Evolutionary conservation across 2,113 vertebrate species (phyloP).

Genomic region (Struthidea cinerea): DNA sequence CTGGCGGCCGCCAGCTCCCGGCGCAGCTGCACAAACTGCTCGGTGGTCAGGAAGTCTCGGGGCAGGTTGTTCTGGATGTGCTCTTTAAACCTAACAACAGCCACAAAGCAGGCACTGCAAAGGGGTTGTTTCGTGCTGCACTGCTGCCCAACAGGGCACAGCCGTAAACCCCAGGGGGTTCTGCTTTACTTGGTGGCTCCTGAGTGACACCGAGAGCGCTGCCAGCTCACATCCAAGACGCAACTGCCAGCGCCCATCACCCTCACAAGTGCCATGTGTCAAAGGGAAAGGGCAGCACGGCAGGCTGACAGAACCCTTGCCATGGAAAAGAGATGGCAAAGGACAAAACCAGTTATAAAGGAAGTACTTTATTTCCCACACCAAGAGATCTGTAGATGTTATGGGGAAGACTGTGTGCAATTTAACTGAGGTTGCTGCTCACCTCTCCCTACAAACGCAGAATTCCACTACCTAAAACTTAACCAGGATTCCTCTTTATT

Average conservation of each 20-base stretch:
- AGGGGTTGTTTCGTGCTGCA: rapidly evolving
- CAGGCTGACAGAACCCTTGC: neutral
- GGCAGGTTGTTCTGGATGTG: conserved; percentile 93
- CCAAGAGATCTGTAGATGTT: neutral
- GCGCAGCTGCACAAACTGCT: conserved; percentile 91
- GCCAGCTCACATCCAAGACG: rapidly evolving
- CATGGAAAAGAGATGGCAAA: neutral
- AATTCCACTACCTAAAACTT: neutral
- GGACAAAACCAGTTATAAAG: neutral
- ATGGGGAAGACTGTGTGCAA: neutral
- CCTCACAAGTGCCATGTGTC: rapidly evolving
- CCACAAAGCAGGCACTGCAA: neutral
- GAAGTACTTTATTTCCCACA: neutral
- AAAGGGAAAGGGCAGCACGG: neutral
- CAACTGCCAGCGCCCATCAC: rapidly evolving
- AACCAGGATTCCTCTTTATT: neutral
- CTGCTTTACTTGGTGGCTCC: rapidly evolving
- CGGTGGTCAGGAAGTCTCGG: conserved; percentile 87
- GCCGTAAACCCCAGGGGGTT: rapidly evolving
- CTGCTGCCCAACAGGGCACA: neutral
- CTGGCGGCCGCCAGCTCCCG: conserved; percentile 86
- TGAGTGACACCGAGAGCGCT: neutral
- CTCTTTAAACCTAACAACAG: conserved; percentile 87
- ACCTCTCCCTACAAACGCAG: neutral
- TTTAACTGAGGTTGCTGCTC: neutral